Conservation (phyloP, 30 jellyfish, hydroid and myxozoan genomes). For the Phacellophora camtschatica region DNA sequence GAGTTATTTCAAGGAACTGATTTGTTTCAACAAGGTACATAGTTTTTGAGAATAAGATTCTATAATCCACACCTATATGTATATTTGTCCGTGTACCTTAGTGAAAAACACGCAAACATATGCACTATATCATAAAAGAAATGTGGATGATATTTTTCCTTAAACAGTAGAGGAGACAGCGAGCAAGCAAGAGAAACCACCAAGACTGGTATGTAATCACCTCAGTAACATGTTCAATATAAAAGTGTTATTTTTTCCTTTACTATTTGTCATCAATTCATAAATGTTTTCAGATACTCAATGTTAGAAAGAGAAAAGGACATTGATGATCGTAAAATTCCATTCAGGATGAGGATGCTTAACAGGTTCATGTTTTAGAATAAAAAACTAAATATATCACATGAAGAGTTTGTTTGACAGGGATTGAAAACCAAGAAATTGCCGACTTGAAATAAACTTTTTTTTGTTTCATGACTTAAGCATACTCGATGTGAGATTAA, state of each 20-base stretch:
- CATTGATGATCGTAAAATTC: too few relatives aligned
- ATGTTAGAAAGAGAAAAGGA: too few relatives aligned
- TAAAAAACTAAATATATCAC: neutral
- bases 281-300: too few relatives aligned
- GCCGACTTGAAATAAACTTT: neutral
- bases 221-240: slow-evolving; percentile 28
- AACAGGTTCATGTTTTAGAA: too few relatives aligned
- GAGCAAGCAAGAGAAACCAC: slow-evolving; percentile 31
- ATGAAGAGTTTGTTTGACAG: neutral
- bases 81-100: neutral
- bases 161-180: slow-evolving; percentile 4
- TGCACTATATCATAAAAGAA: slow-evolving; percentile 12
- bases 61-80: neutral
- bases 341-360: too few relatives aligned
- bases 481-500: neutral
- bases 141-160: slow-evolving; percentile 33
- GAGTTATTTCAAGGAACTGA: too few relatives aligned
- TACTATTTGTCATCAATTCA: too few relatives aligned
- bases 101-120: neutral
- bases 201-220: slow-evolving; percentile 34
- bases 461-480: neutral
- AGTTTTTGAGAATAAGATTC: neutral
- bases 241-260: slow-evolving; percentile 2
- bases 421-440: neutral
- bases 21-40: too few relatives aligned